phyloP scores from a whole-genome alignment of 2,888 invertebrate species.

The Eledona agricola region DNA sequence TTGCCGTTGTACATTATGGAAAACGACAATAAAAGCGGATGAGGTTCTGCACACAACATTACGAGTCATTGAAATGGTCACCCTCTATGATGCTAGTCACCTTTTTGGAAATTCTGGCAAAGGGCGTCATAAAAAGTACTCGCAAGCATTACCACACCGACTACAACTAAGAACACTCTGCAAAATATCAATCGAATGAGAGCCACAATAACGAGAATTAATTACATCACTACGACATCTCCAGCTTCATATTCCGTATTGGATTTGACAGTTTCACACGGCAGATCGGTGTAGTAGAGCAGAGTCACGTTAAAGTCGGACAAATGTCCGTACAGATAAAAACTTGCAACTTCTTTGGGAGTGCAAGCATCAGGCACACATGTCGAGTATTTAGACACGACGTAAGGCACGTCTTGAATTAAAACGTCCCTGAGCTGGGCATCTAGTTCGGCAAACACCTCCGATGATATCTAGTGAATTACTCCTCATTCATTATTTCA shows the following conservation, averaged over 20 bases:
- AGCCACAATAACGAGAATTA: too few species aligned
- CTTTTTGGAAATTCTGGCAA: constrained; percentile 13
- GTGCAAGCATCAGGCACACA: constrained; percentile 33
- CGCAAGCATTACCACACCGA: constrained; percentile 4
- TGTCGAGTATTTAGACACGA: constrained; percentile 20
- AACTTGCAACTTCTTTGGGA: constrained; percentile 22
- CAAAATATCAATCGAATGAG: constrained; percentile 4
- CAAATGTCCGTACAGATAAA: constrained; percentile 17
- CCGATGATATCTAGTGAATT: not conserved
- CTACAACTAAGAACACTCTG: constrained; percentile 11
- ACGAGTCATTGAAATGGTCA: not conserved
- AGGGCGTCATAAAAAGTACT: constrained; percentile 20
- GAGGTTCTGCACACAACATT: constrained; percentile 39
- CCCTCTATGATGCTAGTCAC: not conserved
- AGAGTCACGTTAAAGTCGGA: not conserved
- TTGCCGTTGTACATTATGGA: constrained; percentile 47
- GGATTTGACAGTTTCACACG: constrained; percentile 25
- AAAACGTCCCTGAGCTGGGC: constrained; percentile 7
- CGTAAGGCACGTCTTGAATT: constrained; percentile 7
- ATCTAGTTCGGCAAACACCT: constrained; percentile 3
- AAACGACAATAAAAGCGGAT: constrained; percentile 46
- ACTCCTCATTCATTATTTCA: not conserved
- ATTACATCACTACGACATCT: constrained; percentile 22
- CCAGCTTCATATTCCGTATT: constrained; percentile 19
- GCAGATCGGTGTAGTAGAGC: constrained; percentile 12